These are phyloP conservation scores for Zophobas atratus DNA, from an alignment of 1,140 invertebrate species.

Conservation along the genomic window DNA sequence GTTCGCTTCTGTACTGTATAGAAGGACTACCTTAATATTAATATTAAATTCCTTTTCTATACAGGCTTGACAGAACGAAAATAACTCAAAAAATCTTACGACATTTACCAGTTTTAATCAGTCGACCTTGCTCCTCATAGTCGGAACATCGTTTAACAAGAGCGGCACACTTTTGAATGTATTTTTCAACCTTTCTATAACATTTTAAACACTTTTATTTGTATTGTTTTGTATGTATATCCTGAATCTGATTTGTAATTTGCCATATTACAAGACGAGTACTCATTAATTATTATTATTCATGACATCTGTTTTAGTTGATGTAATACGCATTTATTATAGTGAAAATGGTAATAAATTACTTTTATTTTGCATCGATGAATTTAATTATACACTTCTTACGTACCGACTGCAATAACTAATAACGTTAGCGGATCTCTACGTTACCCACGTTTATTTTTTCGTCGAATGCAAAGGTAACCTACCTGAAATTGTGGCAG, in stretches of 20 bases:
- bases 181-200: background rate
- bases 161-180: slow-evolving; percentile 38
- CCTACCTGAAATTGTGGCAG: slow-evolving; percentile 43
- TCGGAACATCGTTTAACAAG: slow-evolving; percentile 1
- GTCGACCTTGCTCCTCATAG: slow-evolving; percentile 44
- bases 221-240: background rate
- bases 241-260: no score
- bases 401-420: no score
- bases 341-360: no score
- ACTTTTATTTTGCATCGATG: no score
- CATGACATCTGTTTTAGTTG: no score
- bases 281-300: no score
- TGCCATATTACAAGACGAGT: no score
- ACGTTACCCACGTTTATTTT: background rate
- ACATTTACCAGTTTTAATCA: slow-evolving; percentile 57
- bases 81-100: slow-evolving; percentile 56
- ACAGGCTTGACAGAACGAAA: slow-evolving; percentile 54
- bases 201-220: slow-evolving; percentile 1
- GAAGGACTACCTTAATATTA: slow-evolving; percentile 50
- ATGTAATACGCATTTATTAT: no score
- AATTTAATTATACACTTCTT: no score
- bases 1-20: slow-evolving; percentile 40
- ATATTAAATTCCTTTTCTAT: slow-evolving; percentile 55
- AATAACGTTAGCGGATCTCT: no score
- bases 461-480: background rate